Evolutionary conservation across 1,140 invertebrate species (phyloP), one percentile per base, ranked within the genome.

Genomic region (Camponotus floridanus): DNA sequence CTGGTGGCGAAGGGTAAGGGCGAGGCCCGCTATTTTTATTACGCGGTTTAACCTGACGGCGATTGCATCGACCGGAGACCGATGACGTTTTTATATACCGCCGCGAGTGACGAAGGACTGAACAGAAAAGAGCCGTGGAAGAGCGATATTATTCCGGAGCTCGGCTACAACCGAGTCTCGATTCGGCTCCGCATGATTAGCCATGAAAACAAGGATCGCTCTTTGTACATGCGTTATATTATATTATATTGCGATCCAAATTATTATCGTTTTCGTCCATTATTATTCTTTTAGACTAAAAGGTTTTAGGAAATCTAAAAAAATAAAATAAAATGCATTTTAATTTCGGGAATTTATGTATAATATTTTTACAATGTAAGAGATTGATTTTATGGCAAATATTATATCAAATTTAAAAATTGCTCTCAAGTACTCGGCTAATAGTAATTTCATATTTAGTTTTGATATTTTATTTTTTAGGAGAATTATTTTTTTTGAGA

Each of bases 31-130:
- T 87, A 87, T 90, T 90, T 90, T 90, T 90, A 87, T 90, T 87
- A 90, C 86, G 74, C 59, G 88, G 88, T 87, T 90, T 89, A 90
- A 90, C 79, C 62, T 89, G 86, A 87, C 86, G 74, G 88, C 86
- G 89, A 90, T 90, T 80, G 62, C 80, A 70, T 62, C 39, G 74
- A 55, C 86, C 74, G 80, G 86, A 90, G 89, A 87, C 88, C 61
- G 89, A 90, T 90, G 76, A 80, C 57, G 76, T 87, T 89, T 90
- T 90, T 68, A 74, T 87, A 65, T 57, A 87, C 70, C 55, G n/a
- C n/a, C 36, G 42, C 21, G 39, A 36, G 48, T n/a, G 57, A 62
- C 68, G 33, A 48, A 39, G 48, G 59, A 26, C 21, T 21, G 39
- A 70, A 65, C 18, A 9, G 31, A 71, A 81, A 70, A n/a, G 42